phyloP scores from a whole-genome alignment of 2,797 vertebrate genomes.

The Selene dorsalis region DNA sequence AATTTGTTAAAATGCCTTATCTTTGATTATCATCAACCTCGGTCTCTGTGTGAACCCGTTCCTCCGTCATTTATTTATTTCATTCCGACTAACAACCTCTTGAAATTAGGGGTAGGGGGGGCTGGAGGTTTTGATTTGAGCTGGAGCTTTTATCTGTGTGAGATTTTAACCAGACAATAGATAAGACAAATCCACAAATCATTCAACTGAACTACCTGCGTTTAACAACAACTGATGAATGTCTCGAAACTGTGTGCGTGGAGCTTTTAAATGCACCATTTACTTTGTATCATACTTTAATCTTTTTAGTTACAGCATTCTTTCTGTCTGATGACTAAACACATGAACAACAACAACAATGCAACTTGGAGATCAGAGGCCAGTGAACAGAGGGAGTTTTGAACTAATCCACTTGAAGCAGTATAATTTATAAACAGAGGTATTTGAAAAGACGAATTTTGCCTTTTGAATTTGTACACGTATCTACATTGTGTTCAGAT shows the following conservation, averaged over 20 bases:
- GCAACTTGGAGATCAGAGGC: conserved; percentile 23
- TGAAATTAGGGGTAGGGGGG: neutral
- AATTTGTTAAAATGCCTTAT: no score
- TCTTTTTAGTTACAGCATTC: neutral
- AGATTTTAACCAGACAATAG: neutral
- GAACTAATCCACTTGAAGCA: neutral
- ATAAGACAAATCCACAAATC: neutral
- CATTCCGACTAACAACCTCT: fast-evolving
- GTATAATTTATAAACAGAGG: conserved; percentile 1
- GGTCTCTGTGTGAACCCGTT: neutral
- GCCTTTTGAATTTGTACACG: neutral
- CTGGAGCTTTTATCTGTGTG: neutral
- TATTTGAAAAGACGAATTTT: conserved; percentile 7
- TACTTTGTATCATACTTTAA: neutral
- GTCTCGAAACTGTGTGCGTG: neutral
- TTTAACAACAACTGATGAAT: neutral
- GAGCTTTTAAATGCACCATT: conserved; percentile 6
- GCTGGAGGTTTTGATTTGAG: neutral
- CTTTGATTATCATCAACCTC: neutral
- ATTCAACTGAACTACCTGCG: neutral
- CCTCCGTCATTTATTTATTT: conserved; percentile 9
- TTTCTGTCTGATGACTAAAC: neutral
- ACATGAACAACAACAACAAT: conserved; percentile 5
- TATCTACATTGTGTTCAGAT: conserved; percentile 8
- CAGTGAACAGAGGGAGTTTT: conserved; percentile 2